Conservation (phyloP, 2,113 vertebrate genomes). For the Romanogobio albipinnatus region DNA sequence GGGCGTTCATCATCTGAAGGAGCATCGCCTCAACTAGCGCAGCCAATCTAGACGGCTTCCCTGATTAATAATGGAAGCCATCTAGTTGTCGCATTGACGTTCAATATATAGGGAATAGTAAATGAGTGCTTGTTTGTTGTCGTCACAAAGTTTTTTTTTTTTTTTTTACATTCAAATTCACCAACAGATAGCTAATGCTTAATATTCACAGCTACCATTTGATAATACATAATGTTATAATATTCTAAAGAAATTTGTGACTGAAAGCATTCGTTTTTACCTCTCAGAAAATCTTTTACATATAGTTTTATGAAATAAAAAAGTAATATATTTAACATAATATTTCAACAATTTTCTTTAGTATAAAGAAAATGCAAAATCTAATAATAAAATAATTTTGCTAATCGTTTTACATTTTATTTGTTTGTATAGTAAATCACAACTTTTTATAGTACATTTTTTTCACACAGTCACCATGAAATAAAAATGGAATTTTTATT, state of each 20-base stretch:
- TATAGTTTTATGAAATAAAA: neutral
- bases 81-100: neutral
- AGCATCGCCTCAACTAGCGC: neutral
- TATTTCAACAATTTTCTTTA: neutral
- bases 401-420: neutral
- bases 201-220: neutral
- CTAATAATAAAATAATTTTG: neutral
- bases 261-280: neutral
- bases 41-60: neutral
- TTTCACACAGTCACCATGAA: neutral
- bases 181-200: neutral
- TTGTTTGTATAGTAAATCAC: neutral
- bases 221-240: neutral
- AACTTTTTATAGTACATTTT: no score
- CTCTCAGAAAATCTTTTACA: neutral
- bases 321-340: neutral
- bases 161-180: neutral
- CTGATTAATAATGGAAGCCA: neutral
- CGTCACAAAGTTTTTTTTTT: neutral
- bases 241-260: neutral
- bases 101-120: neutral
- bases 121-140: neutral
- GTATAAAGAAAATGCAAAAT: neutral
- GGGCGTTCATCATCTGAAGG: conserved; percentile 16
- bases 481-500: no score